Percentiles rank a stretch among this genome's conserved stretches.
phyloP scores from a whole-genome alignment of 2,888 invertebrate species.

The Diogma glabrata region DNA sequence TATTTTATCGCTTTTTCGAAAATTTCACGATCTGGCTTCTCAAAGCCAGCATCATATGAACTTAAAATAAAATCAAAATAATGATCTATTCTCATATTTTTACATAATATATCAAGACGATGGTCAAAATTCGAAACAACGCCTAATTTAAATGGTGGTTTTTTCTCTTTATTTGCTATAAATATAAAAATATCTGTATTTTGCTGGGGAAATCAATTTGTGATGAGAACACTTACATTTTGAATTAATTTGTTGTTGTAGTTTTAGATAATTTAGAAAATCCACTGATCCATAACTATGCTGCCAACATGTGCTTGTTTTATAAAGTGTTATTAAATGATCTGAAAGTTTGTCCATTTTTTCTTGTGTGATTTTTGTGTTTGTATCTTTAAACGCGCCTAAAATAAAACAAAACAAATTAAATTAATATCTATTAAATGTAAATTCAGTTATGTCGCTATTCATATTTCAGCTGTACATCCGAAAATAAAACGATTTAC shows the following conservation, averaged over 20 bases:
- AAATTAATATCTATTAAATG: not conserved
- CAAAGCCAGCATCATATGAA: slow-evolving; percentile 60
- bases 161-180: slow-evolving; percentile 8
- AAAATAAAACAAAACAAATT: slow-evolving; percentile 5
- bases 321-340: slow-evolving; percentile 56
- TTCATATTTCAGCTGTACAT: too few relatives aligned
- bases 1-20: slow-evolving; percentile 50
- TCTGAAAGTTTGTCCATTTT: slow-evolving; percentile 42
- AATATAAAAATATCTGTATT: too few relatives aligned
- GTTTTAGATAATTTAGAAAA: slow-evolving; percentile 47
- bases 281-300: slow-evolving; percentile 50
- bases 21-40: slow-evolving; percentile 65
- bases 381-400: slow-evolving; percentile 33
- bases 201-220: too few relatives aligned
- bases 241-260: slow-evolving; percentile 25
- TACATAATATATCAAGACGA: slow-evolving; percentile 55
- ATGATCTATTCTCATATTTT: slow-evolving; percentile 49
- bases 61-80: slow-evolving; percentile 71
- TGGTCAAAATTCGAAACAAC: slow-evolving; percentile 86
- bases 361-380: slow-evolving; percentile 28
- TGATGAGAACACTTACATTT: too few relatives aligned
- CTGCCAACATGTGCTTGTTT: slow-evolving; percentile 62
- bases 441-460: too few relatives aligned
- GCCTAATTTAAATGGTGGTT: slow-evolving; percentile 42
- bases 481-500: not conserved